These are phyloP conservation scores for Danionella dracula DNA, from an alignment of 2,797 vertebrate genomes.

Conservation along the genomic window DNA sequence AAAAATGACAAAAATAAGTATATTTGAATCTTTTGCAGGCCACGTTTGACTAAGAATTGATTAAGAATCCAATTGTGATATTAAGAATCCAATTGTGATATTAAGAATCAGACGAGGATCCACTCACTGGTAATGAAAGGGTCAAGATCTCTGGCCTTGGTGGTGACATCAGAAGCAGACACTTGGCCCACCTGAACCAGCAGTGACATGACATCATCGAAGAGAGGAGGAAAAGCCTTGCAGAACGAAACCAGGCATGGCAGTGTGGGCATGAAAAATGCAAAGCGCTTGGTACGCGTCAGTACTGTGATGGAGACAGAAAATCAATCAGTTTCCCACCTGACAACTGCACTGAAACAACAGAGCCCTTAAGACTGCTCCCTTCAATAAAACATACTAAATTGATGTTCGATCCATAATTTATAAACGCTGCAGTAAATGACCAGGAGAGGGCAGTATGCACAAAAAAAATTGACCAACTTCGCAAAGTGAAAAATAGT, in stretches of 20 bases:
- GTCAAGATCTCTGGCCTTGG: slow-evolving; percentile 87
- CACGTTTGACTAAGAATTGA: too few species aligned
- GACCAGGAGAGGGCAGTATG: slow-evolving; percentile 27
- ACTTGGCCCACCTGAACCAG: slow-evolving; percentile 93
- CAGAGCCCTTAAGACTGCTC: not conserved
- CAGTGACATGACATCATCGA: slow-evolving; percentile 90
- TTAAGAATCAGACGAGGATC: not conserved
- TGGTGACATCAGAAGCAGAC: slow-evolving; percentile 91
- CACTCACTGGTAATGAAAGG: slow-evolving; percentile 90
- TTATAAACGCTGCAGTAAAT: slow-evolving; percentile 9
- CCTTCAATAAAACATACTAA: slow-evolving; percentile 3
- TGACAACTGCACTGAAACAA: not conserved
- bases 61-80: too few species aligned
- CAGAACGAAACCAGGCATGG: slow-evolving; percentile 94
- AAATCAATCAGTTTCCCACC: not conserved
- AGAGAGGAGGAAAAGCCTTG: slow-evolving; percentile 92
- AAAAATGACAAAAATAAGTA: too few species aligned
- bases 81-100: too few species aligned
- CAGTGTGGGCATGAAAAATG: slow-evolving; percentile 95
- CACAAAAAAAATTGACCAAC: not conserved
- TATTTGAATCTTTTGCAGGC: too few species aligned
- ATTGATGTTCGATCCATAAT: slow-evolving; percentile 4
- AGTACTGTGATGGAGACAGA: slow-evolving; percentile 68
- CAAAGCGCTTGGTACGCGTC: slow-evolving; percentile 86
- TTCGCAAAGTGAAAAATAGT: not conserved